phyloP scores from a whole-genome alignment of 2,113 vertebrate species.

The Baryphthengus martii region DNA sequence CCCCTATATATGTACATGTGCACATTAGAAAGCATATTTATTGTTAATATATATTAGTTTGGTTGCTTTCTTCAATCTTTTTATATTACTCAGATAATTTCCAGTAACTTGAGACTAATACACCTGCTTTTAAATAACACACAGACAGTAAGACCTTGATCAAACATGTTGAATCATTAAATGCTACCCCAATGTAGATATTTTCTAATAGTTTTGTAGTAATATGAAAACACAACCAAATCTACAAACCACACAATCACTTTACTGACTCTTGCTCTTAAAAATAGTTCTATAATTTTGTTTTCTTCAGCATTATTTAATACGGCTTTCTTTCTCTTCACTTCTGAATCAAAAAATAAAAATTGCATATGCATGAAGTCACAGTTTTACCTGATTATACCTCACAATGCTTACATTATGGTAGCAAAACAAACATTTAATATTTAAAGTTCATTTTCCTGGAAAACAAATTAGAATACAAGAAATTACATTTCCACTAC shows the following conservation, averaged over 20 bases:
- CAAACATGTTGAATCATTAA: background rate
- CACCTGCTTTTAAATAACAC: background rate
- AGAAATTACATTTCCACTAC: background rate
- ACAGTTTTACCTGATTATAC: background rate
- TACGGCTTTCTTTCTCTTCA: background rate
- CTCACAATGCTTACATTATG: background rate
- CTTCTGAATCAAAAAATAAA: background rate
- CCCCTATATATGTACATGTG: background rate
- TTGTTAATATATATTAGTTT: background rate
- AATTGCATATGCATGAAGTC: background rate
- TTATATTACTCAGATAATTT: background rate
- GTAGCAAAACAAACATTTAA: background rate
- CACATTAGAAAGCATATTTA: background rate
- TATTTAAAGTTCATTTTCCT: background rate
- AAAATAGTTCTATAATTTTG: background rate
- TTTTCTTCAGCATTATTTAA: background rate
- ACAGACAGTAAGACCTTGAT: background rate
- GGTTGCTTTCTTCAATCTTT: background rate
- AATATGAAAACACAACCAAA: background rate
- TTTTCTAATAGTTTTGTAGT: background rate
- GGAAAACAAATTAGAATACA: background rate
- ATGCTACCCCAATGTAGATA: background rate
- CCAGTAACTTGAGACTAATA: background rate
- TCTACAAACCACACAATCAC: background rate
- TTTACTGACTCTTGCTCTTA: background rate